phyloP scores from a whole-genome alignment of 1,140 invertebrate genomes.

The Ceratina japonica region DNA sequence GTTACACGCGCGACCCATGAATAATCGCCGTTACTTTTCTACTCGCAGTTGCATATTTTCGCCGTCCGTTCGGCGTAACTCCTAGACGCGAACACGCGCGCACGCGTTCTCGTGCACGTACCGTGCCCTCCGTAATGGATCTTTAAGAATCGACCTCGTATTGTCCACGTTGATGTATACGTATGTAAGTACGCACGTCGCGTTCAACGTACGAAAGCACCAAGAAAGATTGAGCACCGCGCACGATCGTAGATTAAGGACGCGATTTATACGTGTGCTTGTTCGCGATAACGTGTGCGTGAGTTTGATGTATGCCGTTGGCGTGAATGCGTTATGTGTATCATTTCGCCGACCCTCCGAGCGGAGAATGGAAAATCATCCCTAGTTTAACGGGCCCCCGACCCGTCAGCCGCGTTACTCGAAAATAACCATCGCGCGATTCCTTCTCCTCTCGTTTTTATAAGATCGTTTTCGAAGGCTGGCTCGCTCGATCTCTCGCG shows the following conservation, averaged over 20 bases:
- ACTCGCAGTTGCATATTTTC: slow-evolving; percentile 1
- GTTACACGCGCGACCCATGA: neutral
- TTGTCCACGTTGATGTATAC: slow-evolving; percentile 51
- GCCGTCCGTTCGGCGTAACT: neutral
- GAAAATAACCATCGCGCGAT: slow-evolving; percentile 19
- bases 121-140: slow-evolving; percentile 20
- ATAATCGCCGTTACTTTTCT: neutral
- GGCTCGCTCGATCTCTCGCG: neutral
- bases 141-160: slow-evolving; percentile 39
- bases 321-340: neutral
- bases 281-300: slow-evolving; percentile 23
- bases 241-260: slow-evolving; percentile 45
- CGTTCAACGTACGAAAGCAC: slow-evolving; percentile 59
- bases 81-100: slow-evolving; percentile 3
- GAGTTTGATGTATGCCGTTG: neutral
- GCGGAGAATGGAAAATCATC: slow-evolving; percentile 39
- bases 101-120: slow-evolving; percentile 5
- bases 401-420: slow-evolving; percentile 27
- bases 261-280: slow-evolving; percentile 33
- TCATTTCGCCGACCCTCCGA: slow-evolving; percentile 34
- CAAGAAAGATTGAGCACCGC: slow-evolving; percentile 64
- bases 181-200: slow-evolving; percentile 37
- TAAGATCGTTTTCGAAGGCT: neutral
- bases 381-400: slow-evolving; percentile 22
- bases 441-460: neutral